A percentile compares a stretch with the other conserved stretches of the same genome.
phyloP scores from a whole-genome alignment of 2,797 vertebrate genomes.

The Garrulus glandarius region DNA sequence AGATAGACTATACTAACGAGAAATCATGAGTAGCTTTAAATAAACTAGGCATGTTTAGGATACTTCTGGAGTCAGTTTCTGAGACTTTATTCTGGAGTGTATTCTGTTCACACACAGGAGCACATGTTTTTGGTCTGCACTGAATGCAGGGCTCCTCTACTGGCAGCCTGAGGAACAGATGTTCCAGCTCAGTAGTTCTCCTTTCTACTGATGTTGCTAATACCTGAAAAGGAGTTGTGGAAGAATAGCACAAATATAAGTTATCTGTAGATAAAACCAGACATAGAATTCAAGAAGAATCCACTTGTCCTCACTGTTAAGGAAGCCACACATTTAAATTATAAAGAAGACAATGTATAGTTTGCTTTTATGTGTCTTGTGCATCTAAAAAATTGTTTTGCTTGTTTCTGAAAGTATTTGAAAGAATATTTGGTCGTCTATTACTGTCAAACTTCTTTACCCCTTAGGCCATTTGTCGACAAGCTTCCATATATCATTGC shows the following conservation, averaged over 20 bases:
- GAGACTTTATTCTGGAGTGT: not conserved
- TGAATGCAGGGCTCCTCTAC: not conserved
- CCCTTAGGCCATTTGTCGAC: conserved; percentile 37
- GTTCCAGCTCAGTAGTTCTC: not conserved
- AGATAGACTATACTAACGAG: not conserved
- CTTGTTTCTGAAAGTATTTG: not conserved
- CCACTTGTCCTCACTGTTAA: not conserved
- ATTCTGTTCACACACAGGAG: not conserved
- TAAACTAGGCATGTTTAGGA: not conserved
- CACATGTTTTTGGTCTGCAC: not conserved
- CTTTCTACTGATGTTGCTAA: not conserved
- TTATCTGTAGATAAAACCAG: not conserved
- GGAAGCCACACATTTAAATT: not conserved
- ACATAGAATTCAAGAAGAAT: not conserved
- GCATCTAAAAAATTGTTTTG: not conserved
- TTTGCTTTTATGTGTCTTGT: not conserved
- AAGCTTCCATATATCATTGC: not conserved
- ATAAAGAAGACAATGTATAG: not conserved
- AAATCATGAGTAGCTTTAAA: not conserved
- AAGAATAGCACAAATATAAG: not conserved
- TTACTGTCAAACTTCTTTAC: conserved; percentile 4
- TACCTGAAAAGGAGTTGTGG: not conserved
- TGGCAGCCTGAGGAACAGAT: not conserved
- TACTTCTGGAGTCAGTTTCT: not conserved
- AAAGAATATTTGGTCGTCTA: not conserved